A percentile compares a stretch with the other conserved stretches of the same genome.
Evolutionary conservation across 2,113 vertebrate species (phyloP).

Genomic region (Penelope pileata): DNA sequence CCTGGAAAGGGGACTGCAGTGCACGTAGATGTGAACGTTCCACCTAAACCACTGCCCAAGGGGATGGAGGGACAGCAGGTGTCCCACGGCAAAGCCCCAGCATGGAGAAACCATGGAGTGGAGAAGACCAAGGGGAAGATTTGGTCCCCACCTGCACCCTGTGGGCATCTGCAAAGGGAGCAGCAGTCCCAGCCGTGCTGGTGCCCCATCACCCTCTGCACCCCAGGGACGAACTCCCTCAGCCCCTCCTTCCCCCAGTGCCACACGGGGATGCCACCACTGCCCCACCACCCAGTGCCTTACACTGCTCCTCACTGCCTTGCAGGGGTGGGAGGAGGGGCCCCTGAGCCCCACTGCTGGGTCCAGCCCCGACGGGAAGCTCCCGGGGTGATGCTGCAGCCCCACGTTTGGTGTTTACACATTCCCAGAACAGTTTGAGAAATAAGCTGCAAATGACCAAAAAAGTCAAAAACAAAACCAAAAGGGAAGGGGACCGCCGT

Average conservation of each 20-base stretch:
- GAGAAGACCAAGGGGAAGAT: background rate
- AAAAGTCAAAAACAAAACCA: background rate
- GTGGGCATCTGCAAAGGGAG: background rate
- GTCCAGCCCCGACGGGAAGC: background rate
- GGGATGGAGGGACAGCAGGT: background rate
- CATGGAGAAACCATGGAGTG: background rate
- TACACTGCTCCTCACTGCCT: slow-evolving; percentile 18
- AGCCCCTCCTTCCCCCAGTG: background rate
- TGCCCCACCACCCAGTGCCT: slow-evolving; percentile 41
- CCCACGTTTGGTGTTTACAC: background rate
- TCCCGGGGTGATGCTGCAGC: background rate
- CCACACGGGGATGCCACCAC: background rate
- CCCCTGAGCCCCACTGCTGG: background rate
- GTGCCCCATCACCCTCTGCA: background rate
- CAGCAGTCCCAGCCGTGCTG: background rate
- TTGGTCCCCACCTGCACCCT: accelerated
- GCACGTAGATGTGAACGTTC: background rate
- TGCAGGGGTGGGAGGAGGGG: background rate
- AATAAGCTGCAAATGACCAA: background rate
- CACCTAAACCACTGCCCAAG: background rate
- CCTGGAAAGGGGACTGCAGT: background rate
- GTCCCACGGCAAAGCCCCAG: background rate
- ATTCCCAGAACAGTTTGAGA: background rate
- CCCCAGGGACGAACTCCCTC: background rate
- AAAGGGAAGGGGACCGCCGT: background rate